Evolutionary conservation across 1,140 invertebrate species (phyloP).

Genomic region (Brachionus sp.): DNA sequence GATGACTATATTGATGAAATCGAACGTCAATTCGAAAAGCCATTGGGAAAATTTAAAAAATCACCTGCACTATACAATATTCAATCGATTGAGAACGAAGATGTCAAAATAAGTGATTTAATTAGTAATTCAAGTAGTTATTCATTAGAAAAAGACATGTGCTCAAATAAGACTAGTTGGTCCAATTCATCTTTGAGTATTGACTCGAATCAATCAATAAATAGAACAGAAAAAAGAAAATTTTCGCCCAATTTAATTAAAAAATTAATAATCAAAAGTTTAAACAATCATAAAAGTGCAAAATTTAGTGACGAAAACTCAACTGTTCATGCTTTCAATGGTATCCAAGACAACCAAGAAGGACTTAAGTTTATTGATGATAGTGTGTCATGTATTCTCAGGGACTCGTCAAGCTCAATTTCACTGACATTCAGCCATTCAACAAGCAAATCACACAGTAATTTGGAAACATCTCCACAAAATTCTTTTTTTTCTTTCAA

Average conservation of each 20-base stretch:
- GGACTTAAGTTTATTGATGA: not conserved
- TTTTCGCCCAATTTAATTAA: not conserved
- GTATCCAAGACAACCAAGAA: not conserved
- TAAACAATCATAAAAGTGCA: not conserved
- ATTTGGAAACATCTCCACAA: not conserved
- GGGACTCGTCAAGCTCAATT: not conserved
- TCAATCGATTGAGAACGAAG: not conserved
- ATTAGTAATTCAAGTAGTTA: not conserved
- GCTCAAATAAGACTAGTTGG: not conserved
- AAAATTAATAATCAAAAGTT: not conserved
- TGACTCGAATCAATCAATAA: not conserved
- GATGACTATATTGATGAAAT: not conserved
- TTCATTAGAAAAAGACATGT: not conserved
- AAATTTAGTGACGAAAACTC: not conserved
- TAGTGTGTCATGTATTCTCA: not conserved
- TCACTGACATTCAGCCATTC: not conserved
- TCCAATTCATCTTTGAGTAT: not conserved
- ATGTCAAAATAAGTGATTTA: conserved; percentile 8
- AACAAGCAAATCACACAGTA: not conserved
- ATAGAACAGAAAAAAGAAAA: not conserved
- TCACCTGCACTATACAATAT: conserved; percentile 25
- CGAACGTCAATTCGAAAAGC: not conserved
- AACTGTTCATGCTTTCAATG: not conserved
- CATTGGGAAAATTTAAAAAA: not conserved
- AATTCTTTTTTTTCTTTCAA: not conserved